Evolutionary conservation across 1,140 invertebrate genomes (phyloP), one percentile per base, ranked within the genome.

Genomic region (Protaetia brevitarsis): DNA sequence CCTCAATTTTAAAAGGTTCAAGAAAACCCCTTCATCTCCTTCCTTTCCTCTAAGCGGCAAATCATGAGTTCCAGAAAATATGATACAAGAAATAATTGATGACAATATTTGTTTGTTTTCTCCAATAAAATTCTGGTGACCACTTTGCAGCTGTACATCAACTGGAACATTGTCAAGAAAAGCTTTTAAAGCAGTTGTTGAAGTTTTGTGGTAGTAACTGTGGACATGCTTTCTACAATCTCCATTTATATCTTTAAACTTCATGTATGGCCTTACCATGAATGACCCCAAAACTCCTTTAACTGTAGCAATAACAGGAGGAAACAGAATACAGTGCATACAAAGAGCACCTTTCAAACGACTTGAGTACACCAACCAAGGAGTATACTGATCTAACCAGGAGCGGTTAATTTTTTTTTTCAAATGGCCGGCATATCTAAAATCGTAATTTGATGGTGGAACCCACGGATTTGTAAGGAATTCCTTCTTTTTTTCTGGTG

Each of bases 1-100:
- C n/a, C 31, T 34, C 31, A 34, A n/a, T 7, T 34, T 34, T 34
- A 72, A 63, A 36, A 75, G 37, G 63, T 71, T 68, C 36, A 70
- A 60, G 16, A 73, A 73, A 64, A 73, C 66, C 59, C n/a, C n/a
- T n/a, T n/a, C n/a, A n/a, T n/a, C n/a, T n/a, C n/a, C n/a, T n/a
- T n/a, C n/a, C n/a, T 66, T 68, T 65, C 64, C 70, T 60, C 68
- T 67, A 68, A 75, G 45, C 26, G 71, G 66, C 41, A 75, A 59
- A 70, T 73, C 69, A 68, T 75, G 73, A 19, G 59, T 68, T 27
- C 71, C 67, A 61, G 63, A 68, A 71, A 73, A 72, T 66, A 73
- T 60, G 16, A 73, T 71, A 60, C 58, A 69, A 62, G 68, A 73
- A 70, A 70, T 67, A 66, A 70, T 70, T 64, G 63, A 72, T 68